Conservation (phyloP, 2,888 invertebrate species). For the Agrotis ipsilon region DNA sequence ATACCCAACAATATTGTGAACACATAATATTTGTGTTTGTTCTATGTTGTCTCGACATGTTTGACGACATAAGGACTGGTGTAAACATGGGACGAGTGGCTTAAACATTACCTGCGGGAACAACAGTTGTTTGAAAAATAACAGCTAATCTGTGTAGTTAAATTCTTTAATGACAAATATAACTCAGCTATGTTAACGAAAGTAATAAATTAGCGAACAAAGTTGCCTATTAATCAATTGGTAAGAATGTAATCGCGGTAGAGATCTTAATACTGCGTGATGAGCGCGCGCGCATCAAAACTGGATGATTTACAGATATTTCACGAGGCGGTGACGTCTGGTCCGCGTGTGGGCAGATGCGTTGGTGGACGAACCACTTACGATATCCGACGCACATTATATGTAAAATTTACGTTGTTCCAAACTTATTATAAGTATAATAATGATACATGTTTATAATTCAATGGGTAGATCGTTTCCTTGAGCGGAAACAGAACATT, state of each 20-base stretch:
- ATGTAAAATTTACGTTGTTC: conserved; percentile 58
- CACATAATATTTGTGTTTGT: conserved; percentile 73
- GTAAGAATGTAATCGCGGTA: conserved; percentile 51
- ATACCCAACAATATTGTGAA: conserved; percentile 64
- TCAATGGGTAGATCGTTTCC: conserved; percentile 35
- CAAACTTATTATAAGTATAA: conserved; percentile 51
- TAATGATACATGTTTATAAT: conserved; percentile 42
- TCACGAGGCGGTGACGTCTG: conserved; percentile 44
- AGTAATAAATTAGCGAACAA: conserved; percentile 54
- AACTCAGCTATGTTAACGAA: conserved; percentile 27
- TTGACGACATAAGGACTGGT: conserved; percentile 44
- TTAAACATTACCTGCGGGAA: conserved; percentile 17
- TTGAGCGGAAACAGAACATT: conserved; percentile 42
- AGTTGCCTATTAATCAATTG: conserved; percentile 57
- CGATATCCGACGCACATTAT: conserved; percentile 61
- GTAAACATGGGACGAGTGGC: conserved; percentile 46
- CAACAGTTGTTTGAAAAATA: conserved; percentile 41
- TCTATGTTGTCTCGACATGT: conserved; percentile 50
- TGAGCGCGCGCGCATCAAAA: conserved; percentile 56
- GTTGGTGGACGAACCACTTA: conserved; percentile 59
- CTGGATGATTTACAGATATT: conserved; percentile 62
- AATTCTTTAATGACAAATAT: conserved; percentile 29
- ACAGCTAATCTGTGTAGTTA: conserved; percentile 7
- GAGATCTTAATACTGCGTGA: conserved; percentile 54
- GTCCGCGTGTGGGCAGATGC: conserved; percentile 58